Evolutionary conservation across 2,113 vertebrate species (phyloP).

Genomic region (rat (Rattus norvegicus)): GRCr8 NC_086032.1:98022501-98023000

Average conservation of each 20-base stretch:
- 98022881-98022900: too few relatives aligned
- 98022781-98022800: neutral
- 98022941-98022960: neutral
- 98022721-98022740: neutral
- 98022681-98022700: neutral
- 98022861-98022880: neutral
- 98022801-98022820: neutral
- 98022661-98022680: slow-evolving; percentile 5
- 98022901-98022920: too few relatives aligned
- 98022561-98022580: neutral
- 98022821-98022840: neutral
- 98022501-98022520: neutral
- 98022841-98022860: neutral
- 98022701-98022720: neutral
- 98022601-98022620: neutral
- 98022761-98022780: neutral
- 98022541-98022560: neutral
- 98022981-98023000: neutral
- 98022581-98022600: neutral
- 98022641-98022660: neutral
- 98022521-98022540: neutral
- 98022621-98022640: neutral
- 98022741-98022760: too few relatives aligned
- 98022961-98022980: neutral
- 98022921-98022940: neutral